Evolutionary conservation across 2,797 vertebrate species (phyloP).

Genomic region (Mus spretus): DNA sequence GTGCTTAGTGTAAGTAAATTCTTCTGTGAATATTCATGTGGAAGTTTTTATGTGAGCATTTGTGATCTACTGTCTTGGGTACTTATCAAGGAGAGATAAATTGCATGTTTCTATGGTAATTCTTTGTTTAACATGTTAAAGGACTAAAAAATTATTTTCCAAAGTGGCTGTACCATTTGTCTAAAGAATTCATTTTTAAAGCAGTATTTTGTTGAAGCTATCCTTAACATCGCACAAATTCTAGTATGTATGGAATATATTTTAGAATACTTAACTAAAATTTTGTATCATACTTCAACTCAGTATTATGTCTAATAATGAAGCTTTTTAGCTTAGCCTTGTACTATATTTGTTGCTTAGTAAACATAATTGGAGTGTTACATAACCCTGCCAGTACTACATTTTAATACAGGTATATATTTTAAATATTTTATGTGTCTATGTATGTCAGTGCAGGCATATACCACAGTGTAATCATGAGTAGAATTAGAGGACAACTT

Average conservation of each 20-base stretch:
- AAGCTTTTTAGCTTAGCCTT: not conserved
- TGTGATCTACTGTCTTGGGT: not conserved
- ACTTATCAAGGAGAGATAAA: not conserved
- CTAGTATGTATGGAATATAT: not conserved
- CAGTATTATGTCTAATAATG: not conserved
- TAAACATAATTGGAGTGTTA: not conserved
- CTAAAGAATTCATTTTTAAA: constrained; percentile 6
- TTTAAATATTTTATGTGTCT: not conserved
- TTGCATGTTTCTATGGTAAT: not conserved
- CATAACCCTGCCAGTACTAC: not conserved
- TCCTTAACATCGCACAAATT: not conserved
- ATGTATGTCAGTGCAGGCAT: not conserved
- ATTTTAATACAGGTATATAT: not conserved
- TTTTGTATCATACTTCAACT: not conserved
- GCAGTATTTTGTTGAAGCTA: constrained; percentile 37
- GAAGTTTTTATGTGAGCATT: not conserved
- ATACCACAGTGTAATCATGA: not conserved
- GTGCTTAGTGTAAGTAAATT: constrained; percentile 51
- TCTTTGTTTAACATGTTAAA: constrained; percentile 16
- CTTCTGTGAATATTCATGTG: not conserved
- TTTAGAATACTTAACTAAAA: constrained; percentile 28
- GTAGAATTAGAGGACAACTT: not conserved
- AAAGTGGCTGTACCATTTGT: not conserved
- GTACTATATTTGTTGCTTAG: not conserved
- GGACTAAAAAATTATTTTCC: not conserved